phyloP scores from a whole-genome alignment of 2,113 vertebrate genomes.

The Sebastes fasciatus region DNA sequence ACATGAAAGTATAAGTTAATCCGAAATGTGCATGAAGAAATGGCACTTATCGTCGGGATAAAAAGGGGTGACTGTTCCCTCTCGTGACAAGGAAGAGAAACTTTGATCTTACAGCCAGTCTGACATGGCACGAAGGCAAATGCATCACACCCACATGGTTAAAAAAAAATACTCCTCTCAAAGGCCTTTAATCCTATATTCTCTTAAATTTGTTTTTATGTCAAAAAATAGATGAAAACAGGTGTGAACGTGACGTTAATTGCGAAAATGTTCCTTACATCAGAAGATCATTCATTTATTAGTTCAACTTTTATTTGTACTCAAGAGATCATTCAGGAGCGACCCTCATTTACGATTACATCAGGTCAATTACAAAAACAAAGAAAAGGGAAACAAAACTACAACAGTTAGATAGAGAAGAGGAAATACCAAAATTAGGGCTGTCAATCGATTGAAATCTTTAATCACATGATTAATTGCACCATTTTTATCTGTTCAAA shows the following conservation, averaged over 20 bases:
- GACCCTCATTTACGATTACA: no score
- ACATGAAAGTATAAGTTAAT: conserved; percentile 20
- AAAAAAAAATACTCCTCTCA: conserved; percentile 1
- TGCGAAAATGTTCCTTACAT: no score
- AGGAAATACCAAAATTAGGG: no score
- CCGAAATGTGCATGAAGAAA: conserved; percentile 16
- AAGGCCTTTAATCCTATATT: conserved; percentile 17
- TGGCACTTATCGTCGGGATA: conserved; percentile 8
- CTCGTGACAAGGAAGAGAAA: conserved; percentile 18
- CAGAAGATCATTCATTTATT: not conserved
- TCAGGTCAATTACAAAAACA: no score
- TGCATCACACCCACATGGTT: conserved; percentile 7
- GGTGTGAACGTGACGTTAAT: not conserved
- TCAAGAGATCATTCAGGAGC: no score
- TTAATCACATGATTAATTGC: no score
- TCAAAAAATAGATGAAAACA: conserved; percentile 8
- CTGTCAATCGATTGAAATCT: no score
- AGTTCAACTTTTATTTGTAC: no score
- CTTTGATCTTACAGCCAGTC: conserved; percentile 52
- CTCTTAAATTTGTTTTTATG: conserved; percentile 13
- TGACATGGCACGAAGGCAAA: conserved; percentile 5
- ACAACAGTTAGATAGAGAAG: no score
- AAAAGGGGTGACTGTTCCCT: conserved; percentile 17
- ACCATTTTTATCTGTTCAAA: no score
- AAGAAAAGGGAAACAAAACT: no score